These are phyloP conservation scores for Rhynchotus rufescens DNA, from an alignment of 2,797 vertebrate genomes.

Conservation along the genomic window DNA sequence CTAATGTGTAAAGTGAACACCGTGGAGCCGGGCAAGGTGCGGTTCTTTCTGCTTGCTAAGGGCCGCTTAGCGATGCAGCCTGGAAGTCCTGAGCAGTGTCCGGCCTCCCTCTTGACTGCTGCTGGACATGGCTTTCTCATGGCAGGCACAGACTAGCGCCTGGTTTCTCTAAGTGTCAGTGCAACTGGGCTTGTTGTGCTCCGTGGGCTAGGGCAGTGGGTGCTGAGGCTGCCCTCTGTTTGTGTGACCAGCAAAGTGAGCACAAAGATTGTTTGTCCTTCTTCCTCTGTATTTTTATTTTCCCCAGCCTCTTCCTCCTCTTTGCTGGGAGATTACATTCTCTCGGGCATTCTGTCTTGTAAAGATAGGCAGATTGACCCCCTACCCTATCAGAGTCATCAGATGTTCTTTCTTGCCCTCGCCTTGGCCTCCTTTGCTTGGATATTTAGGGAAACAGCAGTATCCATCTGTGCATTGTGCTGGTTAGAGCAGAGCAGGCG, in stretches of 20 bases:
- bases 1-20: not conserved
- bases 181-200: not conserved
- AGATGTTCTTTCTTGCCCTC: not conserved
- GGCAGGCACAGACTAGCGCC: not conserved
- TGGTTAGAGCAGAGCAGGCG: not conserved
- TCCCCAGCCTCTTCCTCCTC: not conserved
- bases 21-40: fast-evolving
- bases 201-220: not conserved
- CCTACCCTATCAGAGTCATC: not conserved
- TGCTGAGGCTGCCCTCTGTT: not conserved
- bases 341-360: not conserved
- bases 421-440: not conserved
- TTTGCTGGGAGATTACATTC: not conserved
- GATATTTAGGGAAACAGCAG: not conserved
- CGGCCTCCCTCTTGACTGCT: not conserved
- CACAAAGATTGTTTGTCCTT: slow-evolving; percentile 45
- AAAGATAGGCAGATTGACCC: not conserved
- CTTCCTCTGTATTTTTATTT: not conserved
- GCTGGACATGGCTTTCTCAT: not conserved
- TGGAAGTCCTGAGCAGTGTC: not conserved
- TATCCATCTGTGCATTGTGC: not conserved
- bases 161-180: not conserved
- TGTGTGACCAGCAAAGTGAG: not conserved
- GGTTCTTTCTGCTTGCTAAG: not conserved
- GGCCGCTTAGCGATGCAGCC: not conserved